Evolutionary conservation across 2,113 vertebrate species (phyloP).

Genomic region (Ancistrus triradiatus): DNA sequence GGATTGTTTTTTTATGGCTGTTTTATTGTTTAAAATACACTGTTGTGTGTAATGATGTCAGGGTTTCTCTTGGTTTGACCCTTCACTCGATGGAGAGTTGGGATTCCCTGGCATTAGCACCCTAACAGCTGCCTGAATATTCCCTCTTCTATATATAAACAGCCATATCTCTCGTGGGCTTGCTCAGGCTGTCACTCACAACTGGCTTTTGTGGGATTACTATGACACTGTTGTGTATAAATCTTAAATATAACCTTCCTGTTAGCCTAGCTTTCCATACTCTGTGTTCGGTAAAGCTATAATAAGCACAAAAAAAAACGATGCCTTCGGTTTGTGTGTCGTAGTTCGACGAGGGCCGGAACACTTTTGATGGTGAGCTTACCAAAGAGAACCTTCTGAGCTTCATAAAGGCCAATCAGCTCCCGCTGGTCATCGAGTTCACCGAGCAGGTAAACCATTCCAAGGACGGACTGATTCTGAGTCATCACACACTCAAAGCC

Average conservation of each 20-base stretch:
- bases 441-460: conserved; percentile 86
- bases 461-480: neutral
- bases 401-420: conserved; percentile 90
- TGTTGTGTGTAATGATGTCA: too few relatives aligned
- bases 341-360: conserved; percentile 94
- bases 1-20: too few relatives aligned
- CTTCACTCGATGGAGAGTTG: neutral
- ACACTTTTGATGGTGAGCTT: conserved; percentile 85
- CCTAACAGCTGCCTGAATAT: neutral
- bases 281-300: too few relatives aligned
- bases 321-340: conserved; percentile 18
- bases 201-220: too few relatives aligned
- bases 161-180: neutral
- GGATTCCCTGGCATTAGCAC: neutral
- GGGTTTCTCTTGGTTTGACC: neutral
- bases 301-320: too few relatives aligned
- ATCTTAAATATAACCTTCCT: too few relatives aligned
- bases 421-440: conserved; percentile 97
- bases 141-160: neutral
- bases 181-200: too few relatives aligned
- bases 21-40: too few relatives aligned
- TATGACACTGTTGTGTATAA: too few relatives aligned
- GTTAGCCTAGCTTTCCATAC: too few relatives aligned
- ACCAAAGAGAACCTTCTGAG: conserved; percentile 81
- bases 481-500: too few relatives aligned